Conservation (phyloP, 2,888 invertebrate genomes). For the Ophioninae sp. region DNA sequence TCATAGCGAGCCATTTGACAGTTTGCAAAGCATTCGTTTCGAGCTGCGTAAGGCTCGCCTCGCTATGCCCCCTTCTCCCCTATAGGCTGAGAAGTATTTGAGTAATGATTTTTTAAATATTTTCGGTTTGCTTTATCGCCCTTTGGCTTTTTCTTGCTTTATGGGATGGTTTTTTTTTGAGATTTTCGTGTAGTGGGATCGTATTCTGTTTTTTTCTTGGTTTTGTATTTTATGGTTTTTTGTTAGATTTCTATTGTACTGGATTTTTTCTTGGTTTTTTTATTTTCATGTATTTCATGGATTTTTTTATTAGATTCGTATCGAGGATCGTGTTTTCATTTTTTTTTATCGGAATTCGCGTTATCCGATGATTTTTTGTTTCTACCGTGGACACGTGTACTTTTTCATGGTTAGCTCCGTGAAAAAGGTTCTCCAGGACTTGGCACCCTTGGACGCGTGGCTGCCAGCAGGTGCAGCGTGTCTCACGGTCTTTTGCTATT, state of each 20-base stretch:
- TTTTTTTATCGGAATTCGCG: constrained; percentile 5
- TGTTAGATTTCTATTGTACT: too few species aligned
- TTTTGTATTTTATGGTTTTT: too few species aligned
- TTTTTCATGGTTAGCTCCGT: constrained; percentile 61
- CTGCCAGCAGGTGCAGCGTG: constrained; percentile 70
- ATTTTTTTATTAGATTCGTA: neutral
- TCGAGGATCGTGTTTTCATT: constrained; percentile 5
- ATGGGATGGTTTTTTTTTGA: neutral
- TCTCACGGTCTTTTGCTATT: constrained; percentile 76
- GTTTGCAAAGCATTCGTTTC: too few species aligned
- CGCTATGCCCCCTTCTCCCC: too few species aligned
- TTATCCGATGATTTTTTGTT: constrained; percentile 25
- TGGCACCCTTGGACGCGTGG: constrained; percentile 58
- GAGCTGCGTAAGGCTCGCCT: too few species aligned
- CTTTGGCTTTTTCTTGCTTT: neutral
- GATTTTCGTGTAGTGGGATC: neutral
- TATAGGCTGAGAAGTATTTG: too few species aligned
- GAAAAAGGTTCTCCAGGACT: constrained; percentile 35
- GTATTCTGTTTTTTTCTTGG: too few species aligned
- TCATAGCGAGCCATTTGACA: too few species aligned
- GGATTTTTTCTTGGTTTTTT: too few species aligned
- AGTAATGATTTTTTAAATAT: too few species aligned
- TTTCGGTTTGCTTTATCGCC: too few species aligned
- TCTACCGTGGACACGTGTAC: constrained; percentile 43
- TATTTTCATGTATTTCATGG: too few species aligned